Evolutionary conservation across 2,797 vertebrate genomes (phyloP), one percentile per base, ranked within the genome.

Genomic region (Luscinia megarhynchos): DNA sequence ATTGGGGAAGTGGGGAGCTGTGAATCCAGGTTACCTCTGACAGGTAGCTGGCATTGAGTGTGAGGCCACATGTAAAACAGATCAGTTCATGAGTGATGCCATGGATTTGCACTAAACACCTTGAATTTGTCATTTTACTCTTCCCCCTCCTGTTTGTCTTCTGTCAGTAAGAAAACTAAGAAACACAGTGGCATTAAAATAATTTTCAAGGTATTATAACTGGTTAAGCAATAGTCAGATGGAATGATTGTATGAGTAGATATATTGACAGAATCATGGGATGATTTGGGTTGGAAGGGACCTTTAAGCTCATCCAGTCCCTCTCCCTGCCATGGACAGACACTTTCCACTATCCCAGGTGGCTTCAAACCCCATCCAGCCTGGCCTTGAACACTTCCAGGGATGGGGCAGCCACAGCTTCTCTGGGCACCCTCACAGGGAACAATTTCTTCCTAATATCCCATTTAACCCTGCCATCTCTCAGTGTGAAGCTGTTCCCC

Each of bases 31-130:
- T 4, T 51, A 30, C 22, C 20, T 48, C 20, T 12, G 10, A 26
- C 51, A 36, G 75, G 34, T 20, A 68, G 48, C 68, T 38, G n/a
- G 20, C 5, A 2, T 9, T 8, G 2, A 29, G 18, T 2, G 29
- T 6, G 2, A 48, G 45, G 30, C 41, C 11, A 1, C 1, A 0
- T 5, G 19, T 11, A 5, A 36, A 36, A 29, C 1, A 3, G 34
- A 26, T 30, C 24, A 24, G 24, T 21, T 79, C 1, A 2, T 23
- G 16, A 67, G 16, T 0, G 3, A 8, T 36, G 54, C 8, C 2
- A 0, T 9, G 43, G 20, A 12, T 61, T 26, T 40, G 45, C 43
- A 22, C 36, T 55, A 2, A 87, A 27, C 5, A 3, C 46, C 23
- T 55, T 50, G 40, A 55, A 11, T 67, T 51, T 51, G 20, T 34